phyloP scores from a whole-genome alignment of 2,888 invertebrate species.

The Poecilus cupreus region DNA sequence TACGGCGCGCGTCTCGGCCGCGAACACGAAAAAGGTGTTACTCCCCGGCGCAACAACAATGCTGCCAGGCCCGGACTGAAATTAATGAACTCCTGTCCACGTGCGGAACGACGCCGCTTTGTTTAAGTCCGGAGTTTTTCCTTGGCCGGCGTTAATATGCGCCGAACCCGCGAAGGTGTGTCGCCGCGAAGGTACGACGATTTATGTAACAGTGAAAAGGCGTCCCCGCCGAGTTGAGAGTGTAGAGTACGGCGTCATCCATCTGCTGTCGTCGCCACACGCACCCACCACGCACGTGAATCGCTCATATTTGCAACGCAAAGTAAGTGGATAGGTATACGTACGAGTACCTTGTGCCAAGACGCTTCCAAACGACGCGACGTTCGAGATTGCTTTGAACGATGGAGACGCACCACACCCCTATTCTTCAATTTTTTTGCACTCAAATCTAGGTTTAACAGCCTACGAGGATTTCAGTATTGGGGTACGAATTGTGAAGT shows the following conservation, averaged over 20 bases:
- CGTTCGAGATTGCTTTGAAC: not conserved
- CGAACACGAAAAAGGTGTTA: slow-evolving; percentile 75
- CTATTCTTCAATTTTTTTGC: slow-evolving; percentile 25
- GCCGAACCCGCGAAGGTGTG: slow-evolving; percentile 32
- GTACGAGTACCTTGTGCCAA: not conserved
- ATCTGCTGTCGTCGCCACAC: slow-evolving; percentile 52
- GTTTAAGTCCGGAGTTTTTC: slow-evolving; percentile 33
- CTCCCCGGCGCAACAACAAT: slow-evolving; percentile 63
- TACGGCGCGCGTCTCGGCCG: slow-evolving; percentile 69
- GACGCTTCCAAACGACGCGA: not conserved
- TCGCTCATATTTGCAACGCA: slow-evolving; percentile 41
- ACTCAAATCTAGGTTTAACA: not conserved
- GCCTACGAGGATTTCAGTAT: not conserved
- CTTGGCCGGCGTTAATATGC: slow-evolving; percentile 47
- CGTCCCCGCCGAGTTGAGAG: slow-evolving; percentile 49
- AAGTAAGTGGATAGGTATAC: not conserved
- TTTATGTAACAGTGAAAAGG: slow-evolving; percentile 65
- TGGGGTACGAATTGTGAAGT: too few species aligned
- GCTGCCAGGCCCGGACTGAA: slow-evolving; percentile 62
- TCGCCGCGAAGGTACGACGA: slow-evolving; percentile 46
- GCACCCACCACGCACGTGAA: slow-evolving; percentile 28
- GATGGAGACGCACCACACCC: not conserved
- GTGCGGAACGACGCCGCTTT: slow-evolving; percentile 66
- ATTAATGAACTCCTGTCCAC: slow-evolving; percentile 73
- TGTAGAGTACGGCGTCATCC: slow-evolving; percentile 26